Percentiles rank a stretch among this genome's conserved stretches.
Evolutionary conservation across 2,888 invertebrate genomes (phyloP).

Genomic region (Scaptomyza polygonia): DNA sequence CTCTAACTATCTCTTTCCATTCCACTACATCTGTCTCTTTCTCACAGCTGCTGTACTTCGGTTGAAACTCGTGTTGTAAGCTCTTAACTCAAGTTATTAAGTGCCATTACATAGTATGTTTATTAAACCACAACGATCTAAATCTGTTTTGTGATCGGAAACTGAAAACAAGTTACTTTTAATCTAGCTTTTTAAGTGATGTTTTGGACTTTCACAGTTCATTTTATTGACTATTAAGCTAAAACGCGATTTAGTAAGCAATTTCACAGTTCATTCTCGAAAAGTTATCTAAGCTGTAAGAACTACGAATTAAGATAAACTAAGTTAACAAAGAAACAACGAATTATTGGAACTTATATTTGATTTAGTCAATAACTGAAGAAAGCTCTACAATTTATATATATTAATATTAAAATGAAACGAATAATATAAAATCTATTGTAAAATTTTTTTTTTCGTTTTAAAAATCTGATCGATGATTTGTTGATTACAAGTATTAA

Average conservation of each 20-base stretch:
- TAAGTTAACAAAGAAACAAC: background rate
- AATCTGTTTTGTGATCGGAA: background rate
- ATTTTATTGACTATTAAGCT: background rate
- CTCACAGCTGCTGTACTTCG: slow-evolving; percentile 16
- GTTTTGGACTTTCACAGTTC: too few species aligned
- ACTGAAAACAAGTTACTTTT: background rate
- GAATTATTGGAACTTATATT: too few species aligned
- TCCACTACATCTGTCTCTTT: slow-evolving; percentile 1
- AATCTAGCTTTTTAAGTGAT: too few species aligned
- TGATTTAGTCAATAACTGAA: too few species aligned
- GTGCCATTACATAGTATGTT: slow-evolving; percentile 1
- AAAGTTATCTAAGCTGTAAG: too few species aligned
- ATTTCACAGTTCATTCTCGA: too few species aligned
- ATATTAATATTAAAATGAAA: too few species aligned
- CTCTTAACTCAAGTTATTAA: slow-evolving; percentile 5
- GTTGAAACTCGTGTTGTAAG: slow-evolving; percentile 9
- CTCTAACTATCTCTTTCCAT: slow-evolving; percentile 2
- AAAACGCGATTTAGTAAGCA: background rate
- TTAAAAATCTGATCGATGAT: slow-evolving; percentile 1
- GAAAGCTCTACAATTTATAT: too few species aligned
- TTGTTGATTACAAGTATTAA: background rate
- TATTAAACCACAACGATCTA: slow-evolving; percentile 6
- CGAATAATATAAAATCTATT: background rate
- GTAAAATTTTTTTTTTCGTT: background rate
- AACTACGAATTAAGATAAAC: background rate